Evolutionary conservation across 2,888 invertebrate genomes (phyloP), one percentile per base, ranked within the genome.

Genomic region (Sarcophaga caerulescens): DNA sequence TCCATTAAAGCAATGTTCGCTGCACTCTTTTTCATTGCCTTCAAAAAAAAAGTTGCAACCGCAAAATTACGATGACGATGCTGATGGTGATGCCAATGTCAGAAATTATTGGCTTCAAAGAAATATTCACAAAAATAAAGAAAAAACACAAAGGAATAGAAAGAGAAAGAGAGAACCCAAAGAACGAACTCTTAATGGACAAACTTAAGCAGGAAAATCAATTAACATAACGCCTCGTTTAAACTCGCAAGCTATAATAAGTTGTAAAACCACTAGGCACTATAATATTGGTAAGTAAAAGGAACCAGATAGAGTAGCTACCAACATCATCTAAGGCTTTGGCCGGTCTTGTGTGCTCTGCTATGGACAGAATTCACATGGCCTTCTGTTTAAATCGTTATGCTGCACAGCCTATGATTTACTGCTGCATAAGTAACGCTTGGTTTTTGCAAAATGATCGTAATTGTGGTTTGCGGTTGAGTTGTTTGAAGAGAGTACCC

Each of bases 131-230:
- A 35, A 57, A 73, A 66, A n/a, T n/a, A n/a, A n/a, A n/a, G n/a
- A 80, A 17, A 35, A 60, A 35, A 35, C 14, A 14, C 4, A 60
- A 25, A 25, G 44, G 8, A 12, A 4, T 2, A 8, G 52, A 47
- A 19, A 8, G 21, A 10, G 19, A 14, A 4, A 45, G 6, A 12
- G n/a, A 59, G 59, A 60, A n/a, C 21, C 12, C 35, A 10, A 69
- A 57, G 65, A 79, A 65, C 59, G 19, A 47, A 73, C 62, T 65
- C 78, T 79, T 78, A 79, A 82, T 82, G 82, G 70, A 75, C 73
- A 79, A 85, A 79, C 66, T 76, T 82, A 71, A 82, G 85, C 79
- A 71, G 85, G 74, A 82, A 85, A 85, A 85, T 85, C 85, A 85
- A 85, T 85, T 85, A 83, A 76, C 79, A 79, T 79, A 85, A 83